These are phyloP conservation scores for Trichopoda pennipes DNA, from an alignment of 2,888 invertebrate genomes.

Conservation along the genomic window DNA sequence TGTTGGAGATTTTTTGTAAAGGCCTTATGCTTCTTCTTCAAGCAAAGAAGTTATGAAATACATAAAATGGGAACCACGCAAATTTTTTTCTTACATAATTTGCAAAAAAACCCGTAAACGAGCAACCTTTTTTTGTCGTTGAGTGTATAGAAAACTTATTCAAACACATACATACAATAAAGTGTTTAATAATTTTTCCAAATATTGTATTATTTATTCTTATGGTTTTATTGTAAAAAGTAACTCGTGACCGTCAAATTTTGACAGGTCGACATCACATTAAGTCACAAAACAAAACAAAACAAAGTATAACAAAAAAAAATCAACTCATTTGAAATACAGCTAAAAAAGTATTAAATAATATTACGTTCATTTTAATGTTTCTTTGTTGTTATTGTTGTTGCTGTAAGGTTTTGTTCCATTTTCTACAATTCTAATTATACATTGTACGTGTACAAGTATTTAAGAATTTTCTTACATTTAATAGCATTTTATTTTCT, in stretches of 20 bases:
- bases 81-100: no score
- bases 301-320: conserved; percentile 5
- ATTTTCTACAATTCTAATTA: conserved; percentile 58
- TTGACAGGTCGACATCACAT: conserved; percentile 74
- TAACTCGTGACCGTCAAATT: conserved; percentile 76
- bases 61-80: no score
- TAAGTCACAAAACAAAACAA: conserved; percentile 54
- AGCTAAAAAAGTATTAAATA: conserved; percentile 46
- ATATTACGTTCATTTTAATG: conserved; percentile 51
- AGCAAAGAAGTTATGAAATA: no score
- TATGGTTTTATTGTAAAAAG: conserved; percentile 62
- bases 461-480: conserved; percentile 40
- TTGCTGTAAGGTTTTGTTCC: conserved; percentile 38
- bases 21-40: no score
- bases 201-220: conserved; percentile 15
- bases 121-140: conserved; percentile 8
- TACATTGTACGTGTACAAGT: conserved; percentile 47
- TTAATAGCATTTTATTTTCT: conserved; percentile 45
- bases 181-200: conserved; percentile 37
- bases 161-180: neutral
- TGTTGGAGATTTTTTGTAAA: no score
- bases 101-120: no score
- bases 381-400: conserved; percentile 41
- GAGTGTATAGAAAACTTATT: conserved; percentile 8
- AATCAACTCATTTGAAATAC: conserved; percentile 20